These are phyloP conservation scores for Steatocranus sp. DNA, from an alignment of 2,797 vertebrate genomes.

Conservation along the genomic window DNA sequence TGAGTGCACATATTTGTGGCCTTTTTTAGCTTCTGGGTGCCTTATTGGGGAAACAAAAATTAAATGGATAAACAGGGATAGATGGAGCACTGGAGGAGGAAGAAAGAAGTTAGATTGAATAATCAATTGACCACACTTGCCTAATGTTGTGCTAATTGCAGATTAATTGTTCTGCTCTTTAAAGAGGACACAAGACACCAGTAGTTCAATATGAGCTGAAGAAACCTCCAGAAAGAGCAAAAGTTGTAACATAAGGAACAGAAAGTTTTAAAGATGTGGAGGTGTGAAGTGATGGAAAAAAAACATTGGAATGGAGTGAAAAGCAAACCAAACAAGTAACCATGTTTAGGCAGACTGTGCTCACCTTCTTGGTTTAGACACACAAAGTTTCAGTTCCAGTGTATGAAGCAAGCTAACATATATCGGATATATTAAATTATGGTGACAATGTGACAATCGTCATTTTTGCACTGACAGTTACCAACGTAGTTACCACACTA, in stretches of 20 bases:
- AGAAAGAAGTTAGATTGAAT: neutral
- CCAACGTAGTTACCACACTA: neutral
- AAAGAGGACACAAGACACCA: constrained; percentile 2
- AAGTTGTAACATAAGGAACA: neutral
- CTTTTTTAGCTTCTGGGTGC: neutral
- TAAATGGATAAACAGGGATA: neutral
- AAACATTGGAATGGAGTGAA: neutral
- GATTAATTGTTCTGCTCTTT: constrained; percentile 44
- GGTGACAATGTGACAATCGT: neutral
- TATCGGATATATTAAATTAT: neutral
- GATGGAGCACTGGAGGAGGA: neutral
- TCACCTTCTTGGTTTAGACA: neutral
- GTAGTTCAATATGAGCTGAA: neutral
- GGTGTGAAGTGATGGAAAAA: neutral
- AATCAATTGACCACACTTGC: constrained; percentile 10
- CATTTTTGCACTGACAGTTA: neutral
- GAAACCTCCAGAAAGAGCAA: neutral
- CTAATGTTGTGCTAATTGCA: neutral
- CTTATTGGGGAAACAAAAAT: neutral
- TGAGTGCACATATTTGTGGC: neutral
- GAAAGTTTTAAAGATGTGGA: neutral
- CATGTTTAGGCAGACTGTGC: neutral
- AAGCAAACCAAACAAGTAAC: neutral
- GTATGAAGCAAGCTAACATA: neutral
- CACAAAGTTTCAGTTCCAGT: neutral